Percentiles rank a stretch among this genome's conserved stretches.
These are phyloP conservation scores for Eupithecia pulchellata DNA, from an alignment of 2,888 invertebrate species.

Conservation along the genomic window DNA sequence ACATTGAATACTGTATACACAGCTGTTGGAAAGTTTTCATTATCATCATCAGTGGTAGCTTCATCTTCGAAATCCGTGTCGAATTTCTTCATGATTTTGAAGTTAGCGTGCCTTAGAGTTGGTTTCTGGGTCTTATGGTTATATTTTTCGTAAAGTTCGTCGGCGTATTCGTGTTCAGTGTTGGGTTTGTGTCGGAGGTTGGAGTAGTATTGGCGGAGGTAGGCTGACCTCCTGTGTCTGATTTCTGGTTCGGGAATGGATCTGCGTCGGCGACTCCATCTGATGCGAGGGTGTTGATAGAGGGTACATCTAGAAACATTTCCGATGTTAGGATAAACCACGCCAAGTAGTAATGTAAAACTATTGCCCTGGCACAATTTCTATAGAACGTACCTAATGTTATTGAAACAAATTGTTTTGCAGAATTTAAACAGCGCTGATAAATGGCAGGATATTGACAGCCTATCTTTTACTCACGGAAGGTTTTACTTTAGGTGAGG, in stretches of 20 bases:
- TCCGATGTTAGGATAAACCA: too few species aligned
- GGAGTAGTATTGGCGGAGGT: slow-evolving; percentile 76
- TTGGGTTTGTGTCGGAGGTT: slow-evolving; percentile 63
- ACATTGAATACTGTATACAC: slow-evolving; percentile 79
- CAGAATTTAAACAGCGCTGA: too few species aligned
- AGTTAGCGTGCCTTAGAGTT: slow-evolving; percentile 78
- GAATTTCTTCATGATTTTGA: slow-evolving; percentile 78
- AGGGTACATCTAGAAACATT: slow-evolving; percentile 88
- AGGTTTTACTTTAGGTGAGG: too few species aligned
- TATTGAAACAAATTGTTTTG: too few species aligned
- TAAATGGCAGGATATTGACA: too few species aligned
- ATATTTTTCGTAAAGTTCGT: slow-evolving; percentile 78
- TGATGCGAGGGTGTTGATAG: slow-evolving; percentile 94
- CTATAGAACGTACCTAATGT: too few species aligned
- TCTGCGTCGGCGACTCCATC: slow-evolving; percentile 90
- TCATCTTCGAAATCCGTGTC: slow-evolving; percentile 71
- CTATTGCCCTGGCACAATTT: too few species aligned
- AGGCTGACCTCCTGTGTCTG: slow-evolving; percentile 72
- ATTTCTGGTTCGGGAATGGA: slow-evolving; percentile 79
- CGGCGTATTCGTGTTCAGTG: slow-evolving; percentile 62
- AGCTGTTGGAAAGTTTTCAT: slow-evolving; percentile 74
- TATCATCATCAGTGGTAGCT: slow-evolving; percentile 58
- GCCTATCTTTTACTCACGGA: too few species aligned
- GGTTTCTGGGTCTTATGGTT: slow-evolving; percentile 73
- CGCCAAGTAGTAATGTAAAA: too few species aligned